These are phyloP conservation scores for Tragelaphus eurycerus DNA, from an alignment of 2,797 vertebrate species.

Conservation along the genomic window DNA sequence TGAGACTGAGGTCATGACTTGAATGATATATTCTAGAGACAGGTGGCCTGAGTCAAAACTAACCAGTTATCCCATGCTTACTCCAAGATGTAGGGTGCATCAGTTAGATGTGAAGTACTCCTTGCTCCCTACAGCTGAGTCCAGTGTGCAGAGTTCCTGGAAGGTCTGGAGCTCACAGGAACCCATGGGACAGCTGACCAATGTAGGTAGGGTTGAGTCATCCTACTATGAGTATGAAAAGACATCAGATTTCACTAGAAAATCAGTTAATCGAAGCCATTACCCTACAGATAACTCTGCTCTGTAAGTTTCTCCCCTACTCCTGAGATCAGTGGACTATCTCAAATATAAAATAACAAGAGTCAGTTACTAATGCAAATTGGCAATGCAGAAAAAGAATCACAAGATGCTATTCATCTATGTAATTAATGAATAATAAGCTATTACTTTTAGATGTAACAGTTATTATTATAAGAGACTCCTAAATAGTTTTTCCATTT, in stretches of 20 bases:
- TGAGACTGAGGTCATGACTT: neutral
- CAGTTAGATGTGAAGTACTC: neutral
- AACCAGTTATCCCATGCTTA: neutral
- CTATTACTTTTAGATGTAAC: neutral
- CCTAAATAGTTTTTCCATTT: neutral
- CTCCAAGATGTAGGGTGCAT: neutral
- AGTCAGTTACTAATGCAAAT: neutral
- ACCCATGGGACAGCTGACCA: neutral
- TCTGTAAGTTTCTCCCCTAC: neutral
- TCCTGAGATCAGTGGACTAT: neutral
- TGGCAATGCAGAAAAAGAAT: neutral
- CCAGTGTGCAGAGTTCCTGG: neutral
- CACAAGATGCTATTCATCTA: neutral
- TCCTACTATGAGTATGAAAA: neutral
- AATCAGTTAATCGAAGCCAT: neutral
- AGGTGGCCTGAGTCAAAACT: neutral
- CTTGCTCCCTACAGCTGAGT: neutral
- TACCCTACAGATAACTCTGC: fast-evolving
- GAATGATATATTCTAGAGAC: neutral
- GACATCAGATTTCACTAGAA: neutral
- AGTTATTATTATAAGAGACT: neutral
- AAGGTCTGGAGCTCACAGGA: neutral
- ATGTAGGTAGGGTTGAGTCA: neutral
- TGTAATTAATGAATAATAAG: neutral
- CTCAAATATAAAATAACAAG: neutral